Evolutionary conservation across 2,113 vertebrate genomes (phyloP).

Genomic region (Perognathus longimembris): DNA sequence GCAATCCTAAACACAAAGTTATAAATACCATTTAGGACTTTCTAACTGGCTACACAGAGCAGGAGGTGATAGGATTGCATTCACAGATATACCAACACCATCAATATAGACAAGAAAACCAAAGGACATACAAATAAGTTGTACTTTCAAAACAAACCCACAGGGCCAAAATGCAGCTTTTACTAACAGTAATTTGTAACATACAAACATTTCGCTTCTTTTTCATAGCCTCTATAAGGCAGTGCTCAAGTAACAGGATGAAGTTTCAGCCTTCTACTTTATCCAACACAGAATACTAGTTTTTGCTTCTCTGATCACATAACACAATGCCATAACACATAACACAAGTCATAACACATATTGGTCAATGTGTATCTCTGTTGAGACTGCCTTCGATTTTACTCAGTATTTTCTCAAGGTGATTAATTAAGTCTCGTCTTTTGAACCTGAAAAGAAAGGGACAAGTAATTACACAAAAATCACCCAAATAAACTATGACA

Average conservation of each 20-base stretch:
- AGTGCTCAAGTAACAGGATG: conserved; percentile 79
- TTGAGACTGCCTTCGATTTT: conserved; percentile 74
- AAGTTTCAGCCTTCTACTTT: conserved; percentile 78
- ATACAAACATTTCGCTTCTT: conserved; percentile 61
- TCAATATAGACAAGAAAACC: no score
- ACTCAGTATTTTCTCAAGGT: conserved; percentile 91
- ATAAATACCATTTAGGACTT: no score
- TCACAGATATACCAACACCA: no score
- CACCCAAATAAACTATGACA: background rate
- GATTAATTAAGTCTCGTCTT: conserved; percentile 95
- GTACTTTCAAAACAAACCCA: no score
- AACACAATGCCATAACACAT: no score
- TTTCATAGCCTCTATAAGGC: conserved; percentile 80
- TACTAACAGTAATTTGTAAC: conserved; percentile 61
- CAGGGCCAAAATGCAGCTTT: conserved; percentile 83
- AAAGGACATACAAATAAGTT: no score
- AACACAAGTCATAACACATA: no score
- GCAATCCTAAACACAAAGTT: no score
- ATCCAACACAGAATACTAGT: conserved; percentile 80
- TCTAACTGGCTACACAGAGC: no score
- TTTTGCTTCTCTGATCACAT: conserved; percentile 80
- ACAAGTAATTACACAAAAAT: background rate
- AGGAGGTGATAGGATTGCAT: no score
- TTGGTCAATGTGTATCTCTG: no score
- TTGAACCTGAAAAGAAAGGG: conserved; percentile 90